Evolutionary conservation across 2,888 invertebrate genomes (phyloP), one percentile per base, ranked within the genome.

Genomic region (Julus scanicus): DNA sequence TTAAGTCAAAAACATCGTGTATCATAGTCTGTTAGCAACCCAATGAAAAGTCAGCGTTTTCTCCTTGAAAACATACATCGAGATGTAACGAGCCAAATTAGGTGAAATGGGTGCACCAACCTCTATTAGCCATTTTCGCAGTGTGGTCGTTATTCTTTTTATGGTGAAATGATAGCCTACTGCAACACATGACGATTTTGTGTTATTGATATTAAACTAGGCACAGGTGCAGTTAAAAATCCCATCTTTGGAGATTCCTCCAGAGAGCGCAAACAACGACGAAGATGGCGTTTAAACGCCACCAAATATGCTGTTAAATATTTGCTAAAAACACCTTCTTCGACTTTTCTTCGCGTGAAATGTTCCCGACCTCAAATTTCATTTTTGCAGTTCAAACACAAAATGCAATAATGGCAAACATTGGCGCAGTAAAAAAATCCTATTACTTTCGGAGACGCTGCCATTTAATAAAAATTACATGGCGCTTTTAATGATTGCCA

Each of bases 121-220:
- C 80, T 80, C 80, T 80, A 80, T 80, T 80, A 80, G 37, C 80
- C 80, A 80, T 80, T 80, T 80, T 80, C 9, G 80, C 80, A 29
- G 80, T 80, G 80, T 80, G 80, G 37, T 80, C 80, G 80, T 80
- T 80, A 80, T 80, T 80, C 80, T 37, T 80, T 80, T 80, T 80
- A 80, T 37, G 80, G 37, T 37, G 37, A 13, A 80, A 80, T 80
- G 80, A 80, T 80, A 37, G 80, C 80, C 80, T 20, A 80, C 80
- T 80, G 37, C 80, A 80, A 80, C 80, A 80, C 37, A 37, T 80
- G 80, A 80, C 80, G 80, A 80, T 80, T 80, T 80, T 80, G 37
- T 80, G 80, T 80, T 80, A 80, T 80, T 80, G 80, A 80, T 80
- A 80, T 80, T 80, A 80, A 80, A 80, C 37, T 37, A 80, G 80